Evolutionary conservation across 2,888 invertebrate species (phyloP).

Genomic region (Dicyrtoma fusca): DNA sequence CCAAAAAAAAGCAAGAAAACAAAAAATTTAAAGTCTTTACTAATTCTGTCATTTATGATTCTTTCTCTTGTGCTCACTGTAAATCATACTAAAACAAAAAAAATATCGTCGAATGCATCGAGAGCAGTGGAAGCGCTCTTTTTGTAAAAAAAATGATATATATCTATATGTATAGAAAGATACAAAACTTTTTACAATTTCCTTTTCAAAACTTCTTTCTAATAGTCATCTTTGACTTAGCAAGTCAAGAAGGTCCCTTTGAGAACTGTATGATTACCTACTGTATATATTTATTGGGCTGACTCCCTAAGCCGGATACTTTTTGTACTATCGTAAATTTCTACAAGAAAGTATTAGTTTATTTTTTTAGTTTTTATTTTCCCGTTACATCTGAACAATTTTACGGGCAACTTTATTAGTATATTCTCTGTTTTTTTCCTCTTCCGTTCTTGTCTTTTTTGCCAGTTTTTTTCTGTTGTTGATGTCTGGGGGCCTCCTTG

Average conservation of each 20-base stretch:
- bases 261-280: background rate
- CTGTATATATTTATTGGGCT: slow-evolving; percentile 51
- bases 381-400: slow-evolving; percentile 13
- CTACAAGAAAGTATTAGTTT: slow-evolving; percentile 11
- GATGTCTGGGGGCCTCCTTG: slow-evolving; percentile 53
- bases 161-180: slow-evolving; percentile 22
- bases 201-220: background rate
- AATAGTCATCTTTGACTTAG: slow-evolving; percentile 11
- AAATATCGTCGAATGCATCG: background rate
- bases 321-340: slow-evolving; percentile 35
- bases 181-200: too few species aligned
- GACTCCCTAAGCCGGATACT: slow-evolving; percentile 56
- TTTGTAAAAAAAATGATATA: slow-evolving; percentile 9
- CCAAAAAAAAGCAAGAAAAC: slow-evolving; percentile 3
- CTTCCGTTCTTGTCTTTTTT: slow-evolving; percentile 33
- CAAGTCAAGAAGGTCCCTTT: slow-evolving; percentile 41
- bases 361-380: slow-evolving; percentile 9
- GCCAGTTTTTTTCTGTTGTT: slow-evolving; percentile 34
- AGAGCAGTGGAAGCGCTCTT: slow-evolving; percentile 16
- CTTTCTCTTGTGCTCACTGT: slow-evolving; percentile 18
- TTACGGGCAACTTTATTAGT: background rate
- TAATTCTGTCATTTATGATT: slow-evolving; percentile 13
- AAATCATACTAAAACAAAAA: slow-evolving; percentile 6
- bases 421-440: slow-evolving; percentile 23
- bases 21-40: slow-evolving; percentile 12